Evolutionary conservation across 1,140 invertebrate genomes (phyloP).

Genomic region (Delia radicum): DNA sequence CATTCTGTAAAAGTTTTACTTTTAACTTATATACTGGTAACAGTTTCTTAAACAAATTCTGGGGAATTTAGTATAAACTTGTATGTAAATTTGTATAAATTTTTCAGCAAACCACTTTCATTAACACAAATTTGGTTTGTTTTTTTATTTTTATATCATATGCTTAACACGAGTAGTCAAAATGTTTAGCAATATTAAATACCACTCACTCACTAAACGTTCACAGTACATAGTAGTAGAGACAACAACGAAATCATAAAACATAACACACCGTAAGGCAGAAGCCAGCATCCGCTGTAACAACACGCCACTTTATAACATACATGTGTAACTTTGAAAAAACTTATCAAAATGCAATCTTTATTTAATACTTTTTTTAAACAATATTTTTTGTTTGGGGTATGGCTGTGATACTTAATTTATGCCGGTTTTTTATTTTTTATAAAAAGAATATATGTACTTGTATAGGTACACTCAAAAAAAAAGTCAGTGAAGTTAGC

Average conservation of each 20-base stretch:
- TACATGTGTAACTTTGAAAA: neutral
- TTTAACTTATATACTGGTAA: no score
- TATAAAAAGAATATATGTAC: neutral
- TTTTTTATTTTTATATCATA: neutral
- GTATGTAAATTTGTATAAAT: neutral
- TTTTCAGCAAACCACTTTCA: conserved; percentile 6
- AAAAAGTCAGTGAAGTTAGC: no score
- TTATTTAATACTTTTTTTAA: no score
- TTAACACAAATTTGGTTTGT: neutral
- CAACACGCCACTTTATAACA: neutral
- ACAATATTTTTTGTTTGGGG: neutral
- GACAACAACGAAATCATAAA: neutral
- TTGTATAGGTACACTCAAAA: no score
- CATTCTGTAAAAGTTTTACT: no score
- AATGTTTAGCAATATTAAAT: conserved; percentile 13
- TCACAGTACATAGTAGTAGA: neutral
- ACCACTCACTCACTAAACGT: neutral
- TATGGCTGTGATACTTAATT: neutral
- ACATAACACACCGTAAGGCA: neutral
- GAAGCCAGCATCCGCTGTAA: neutral
- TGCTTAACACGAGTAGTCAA: conserved; percentile 21
- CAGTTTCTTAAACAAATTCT: neutral
- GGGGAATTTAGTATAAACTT: neutral
- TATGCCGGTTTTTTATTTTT: neutral
- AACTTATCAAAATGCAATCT: conserved; percentile 7